Evolutionary conservation across 2,888 invertebrate genomes (phyloP).

Genomic region (Polydrusus cervinus): DNA sequence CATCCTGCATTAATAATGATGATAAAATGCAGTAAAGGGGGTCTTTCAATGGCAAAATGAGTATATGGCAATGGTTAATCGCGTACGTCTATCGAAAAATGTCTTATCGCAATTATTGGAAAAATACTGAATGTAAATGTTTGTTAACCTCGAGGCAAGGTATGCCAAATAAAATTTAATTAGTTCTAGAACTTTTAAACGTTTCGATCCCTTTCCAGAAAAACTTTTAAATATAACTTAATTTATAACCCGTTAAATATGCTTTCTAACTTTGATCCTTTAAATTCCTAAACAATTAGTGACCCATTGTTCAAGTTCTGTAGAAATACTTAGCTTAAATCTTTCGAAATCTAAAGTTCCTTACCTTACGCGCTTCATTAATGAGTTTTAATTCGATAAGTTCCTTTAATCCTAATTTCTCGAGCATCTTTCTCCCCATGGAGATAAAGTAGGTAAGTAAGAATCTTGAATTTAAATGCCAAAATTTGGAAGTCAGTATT

Average conservation of each 20-base stretch:
- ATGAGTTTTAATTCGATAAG: conserved; percentile 22
- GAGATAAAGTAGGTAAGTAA: conserved; percentile 11
- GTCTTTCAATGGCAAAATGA: no score
- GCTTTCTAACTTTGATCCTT: conserved; percentile 8
- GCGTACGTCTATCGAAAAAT: no score
- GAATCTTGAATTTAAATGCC: conserved; percentile 1
- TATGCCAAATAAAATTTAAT: neutral
- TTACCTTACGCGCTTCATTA: conserved; percentile 13
- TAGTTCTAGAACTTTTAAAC: neutral
- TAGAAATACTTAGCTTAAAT: conserved; percentile 16
- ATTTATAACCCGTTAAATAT: conserved; percentile 11
- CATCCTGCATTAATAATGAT: no score
- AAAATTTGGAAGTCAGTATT: neutral
- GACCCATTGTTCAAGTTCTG: conserved; percentile 11
- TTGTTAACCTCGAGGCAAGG: neutral
- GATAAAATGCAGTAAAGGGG: no score
- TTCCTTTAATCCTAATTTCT: conserved; percentile 15
- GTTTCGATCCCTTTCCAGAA: neutral
- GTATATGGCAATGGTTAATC: no score
- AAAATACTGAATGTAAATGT: no score
- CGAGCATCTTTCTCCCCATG: neutral
- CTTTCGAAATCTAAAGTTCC: conserved; percentile 1
- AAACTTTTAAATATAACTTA: conserved; percentile 34
- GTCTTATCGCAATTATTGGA: no score
- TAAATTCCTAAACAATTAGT: conserved; percentile 23